Evolutionary conservation across 2,113 vertebrate species (phyloP).

Genomic region (Monopterus albus): DNA sequence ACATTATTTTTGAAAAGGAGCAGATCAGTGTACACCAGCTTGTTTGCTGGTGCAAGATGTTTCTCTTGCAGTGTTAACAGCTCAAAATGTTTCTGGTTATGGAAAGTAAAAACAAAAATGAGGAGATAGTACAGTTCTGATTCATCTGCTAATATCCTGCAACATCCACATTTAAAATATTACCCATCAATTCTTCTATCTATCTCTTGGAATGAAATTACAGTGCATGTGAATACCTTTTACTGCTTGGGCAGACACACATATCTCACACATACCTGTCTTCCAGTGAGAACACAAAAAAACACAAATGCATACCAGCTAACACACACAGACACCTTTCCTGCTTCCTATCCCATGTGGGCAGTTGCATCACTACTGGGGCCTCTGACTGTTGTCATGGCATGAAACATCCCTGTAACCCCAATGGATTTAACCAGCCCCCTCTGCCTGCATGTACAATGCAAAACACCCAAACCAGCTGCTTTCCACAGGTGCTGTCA

Average conservation of each 20-base stretch:
- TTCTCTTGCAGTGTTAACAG: background rate
- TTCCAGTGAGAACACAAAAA: too few species aligned
- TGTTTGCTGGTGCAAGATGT: too few species aligned
- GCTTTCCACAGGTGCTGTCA: conserved; percentile 70
- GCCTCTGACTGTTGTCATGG: conserved; percentile 65
- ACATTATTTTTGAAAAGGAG: too few species aligned
- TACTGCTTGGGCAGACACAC: too few species aligned
- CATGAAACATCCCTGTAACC: conserved; percentile 66
- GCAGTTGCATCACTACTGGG: conserved; percentile 64
- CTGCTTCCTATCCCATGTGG: conserved; percentile 47
- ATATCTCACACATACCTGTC: too few species aligned
- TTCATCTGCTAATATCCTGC: too few species aligned
- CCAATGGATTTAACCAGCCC: conserved; percentile 43
- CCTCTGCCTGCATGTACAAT: conserved; percentile 20
- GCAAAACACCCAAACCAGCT: conserved; percentile 63
- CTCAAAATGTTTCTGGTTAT: background rate
- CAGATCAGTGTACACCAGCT: background rate
- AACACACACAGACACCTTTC: conserved; percentile 46
- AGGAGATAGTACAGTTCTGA: background rate
- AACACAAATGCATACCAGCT: conserved; percentile 9
- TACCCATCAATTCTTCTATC: too few species aligned
- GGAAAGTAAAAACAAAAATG: background rate
- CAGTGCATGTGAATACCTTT: background rate
- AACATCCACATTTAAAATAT: too few species aligned
- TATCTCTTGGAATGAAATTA: background rate